A percentile compares a stretch with the other conserved stretches of the same genome.
Conservation (phyloP, 2,888 invertebrate genomes). For the Anagyrus pseudococci region DNA sequence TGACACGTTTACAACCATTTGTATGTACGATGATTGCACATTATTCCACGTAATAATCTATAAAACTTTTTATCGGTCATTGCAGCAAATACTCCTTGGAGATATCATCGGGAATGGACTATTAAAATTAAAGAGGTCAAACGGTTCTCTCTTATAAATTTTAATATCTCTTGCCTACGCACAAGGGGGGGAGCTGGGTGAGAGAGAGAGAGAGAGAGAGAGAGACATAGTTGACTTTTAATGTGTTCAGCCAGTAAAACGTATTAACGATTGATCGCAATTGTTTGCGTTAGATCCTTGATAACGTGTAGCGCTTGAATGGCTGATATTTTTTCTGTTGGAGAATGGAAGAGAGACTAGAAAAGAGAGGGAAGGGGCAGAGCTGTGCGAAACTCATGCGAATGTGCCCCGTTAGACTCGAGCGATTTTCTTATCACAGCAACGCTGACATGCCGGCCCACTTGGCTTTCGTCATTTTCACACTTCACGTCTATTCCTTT, state of each 20-base stretch:
- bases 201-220: not conserved
- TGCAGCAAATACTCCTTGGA: not conserved
- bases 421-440: not conserved
- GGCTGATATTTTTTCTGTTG: not conserved
- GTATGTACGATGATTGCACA: not conserved
- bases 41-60: not conserved
- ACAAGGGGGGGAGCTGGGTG: no score
- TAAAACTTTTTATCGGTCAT: not conserved
- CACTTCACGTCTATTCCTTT: not conserved
- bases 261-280: not conserved
- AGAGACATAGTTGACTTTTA: not conserved
- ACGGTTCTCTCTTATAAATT: not conserved
- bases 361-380: no score
- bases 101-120: not conserved
- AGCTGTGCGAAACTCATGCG: no score
- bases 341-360: no score
- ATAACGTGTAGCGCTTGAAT: not conserved
- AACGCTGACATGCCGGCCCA: not conserved
- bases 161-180: not conserved
- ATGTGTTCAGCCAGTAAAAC: not conserved
- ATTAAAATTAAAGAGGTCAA: not conserved
- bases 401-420: no score
- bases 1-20: not conserved
- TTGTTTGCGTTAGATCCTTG: not conserved
- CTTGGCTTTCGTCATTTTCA: constrained; percentile 11